These are phyloP conservation scores for Gavia stellata DNA, from an alignment of 2,113 vertebrate species.

Conservation along the genomic window DNA sequence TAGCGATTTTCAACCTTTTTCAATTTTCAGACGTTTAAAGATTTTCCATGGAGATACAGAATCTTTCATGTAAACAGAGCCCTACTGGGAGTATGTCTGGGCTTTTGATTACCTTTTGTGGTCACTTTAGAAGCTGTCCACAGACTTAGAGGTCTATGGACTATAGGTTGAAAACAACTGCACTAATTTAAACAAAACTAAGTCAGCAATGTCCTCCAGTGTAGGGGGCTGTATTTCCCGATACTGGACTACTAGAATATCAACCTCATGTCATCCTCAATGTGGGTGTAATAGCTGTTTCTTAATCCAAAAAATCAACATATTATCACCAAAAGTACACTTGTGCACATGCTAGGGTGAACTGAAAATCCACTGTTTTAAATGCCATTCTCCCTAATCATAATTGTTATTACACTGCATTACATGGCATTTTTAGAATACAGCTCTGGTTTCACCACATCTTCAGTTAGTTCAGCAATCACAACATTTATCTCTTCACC, in stretches of 20 bases:
- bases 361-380: background rate
- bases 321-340: background rate
- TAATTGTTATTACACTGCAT: background rate
- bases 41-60: background rate
- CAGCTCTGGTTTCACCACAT: background rate
- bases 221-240: background rate
- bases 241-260: background rate
- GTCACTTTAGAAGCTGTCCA: background rate
- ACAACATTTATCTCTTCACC: background rate
- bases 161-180: background rate
- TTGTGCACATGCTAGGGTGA: background rate
- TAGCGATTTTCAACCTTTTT: background rate
- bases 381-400: background rate
- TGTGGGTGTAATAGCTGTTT: background rate
- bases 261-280: background rate
- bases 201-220: background rate
- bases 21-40: background rate
- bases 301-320: background rate
- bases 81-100: background rate
- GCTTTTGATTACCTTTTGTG: background rate
- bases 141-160: background rate
- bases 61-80: background rate
- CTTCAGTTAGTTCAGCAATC: background rate
- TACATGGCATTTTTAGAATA: background rate
- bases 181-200: background rate